Evolutionary conservation across 2,797 vertebrate genomes (phyloP), one percentile per base, ranked within the genome.

Genomic region (Ptychobarbus kaznakovi): DNA sequence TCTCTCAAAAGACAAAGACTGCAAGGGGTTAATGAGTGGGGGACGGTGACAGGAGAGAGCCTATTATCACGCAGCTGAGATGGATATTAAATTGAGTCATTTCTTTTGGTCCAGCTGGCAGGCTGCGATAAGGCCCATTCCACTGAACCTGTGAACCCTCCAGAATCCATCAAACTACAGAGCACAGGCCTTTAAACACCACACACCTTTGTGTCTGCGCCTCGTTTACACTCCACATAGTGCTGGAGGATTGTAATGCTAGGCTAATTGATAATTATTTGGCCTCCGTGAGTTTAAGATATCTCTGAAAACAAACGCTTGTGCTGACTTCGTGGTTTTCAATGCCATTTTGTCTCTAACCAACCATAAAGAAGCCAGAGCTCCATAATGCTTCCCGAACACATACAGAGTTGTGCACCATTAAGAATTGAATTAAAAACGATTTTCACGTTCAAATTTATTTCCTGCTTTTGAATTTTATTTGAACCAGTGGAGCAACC

Each of bases 51-150:
- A 92, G 90, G 79, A 92, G 91, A 87, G 90, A 74, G 78, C 87
- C 92, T 89, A 92, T 95, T 95, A 94, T 95, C 91, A 91, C 86
- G 80, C 90, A 89, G 84, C 90, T 92, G 91, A 90, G 84, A 89
- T 90, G 87, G 93, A 93, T 94, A 93, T 94, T 94, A 93, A 94
- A 94, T 89, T 89, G 91, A 94, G 92, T 94, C 92, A 93, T 93
- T 89, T 92, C 90, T 92, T 90, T 88, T 88, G 76, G 58, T 94
- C 92, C 94, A 93, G 91, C 94, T 95, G 95, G 92, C 92, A 91
- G 91, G 84, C 83, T 87, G 86, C 92, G 94, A 95, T 95, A 95
- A 95, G 93, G 85, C n/a, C 87, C 87, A 89, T 92, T 92, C 90
- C 88, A 88, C 89, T 91, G 90, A 93, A 93, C 92, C 92, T 91